Base-by-base conservation (phyloP, 2,888 invertebrate species). In the Cheilosia vulpina region DNA sequence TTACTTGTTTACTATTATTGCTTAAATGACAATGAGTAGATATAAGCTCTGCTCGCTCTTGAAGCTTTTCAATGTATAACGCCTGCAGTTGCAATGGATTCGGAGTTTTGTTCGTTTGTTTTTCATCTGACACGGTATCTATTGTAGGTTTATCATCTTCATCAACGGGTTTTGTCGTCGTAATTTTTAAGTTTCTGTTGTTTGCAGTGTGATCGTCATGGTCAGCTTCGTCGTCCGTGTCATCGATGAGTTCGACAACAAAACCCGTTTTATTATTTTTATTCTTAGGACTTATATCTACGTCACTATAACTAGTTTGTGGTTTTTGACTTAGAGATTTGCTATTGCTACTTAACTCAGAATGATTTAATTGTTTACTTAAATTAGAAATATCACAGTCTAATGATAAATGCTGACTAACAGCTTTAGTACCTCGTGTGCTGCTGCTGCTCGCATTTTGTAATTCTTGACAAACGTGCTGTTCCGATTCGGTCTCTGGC, bases 341-440 rank as follows among this genome's bases (percentile, higher is more conserved):
- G 1, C 34, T 45, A 75, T 45, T 55, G 47, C 31, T 53, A 63
- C 60, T 75, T 75, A 84, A 57, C 58, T 47, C 75, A 72, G 55
- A 78, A 55, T 43, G 1, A 57, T 63, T 66, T 21, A 63, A 62
- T 53, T 21, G 13, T 31, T 83, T 63, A 53, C 75, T 79, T 79
- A 84, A 34, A 2, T 41, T 75, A 84, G 31, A 47, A 53, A 50
- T 84, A 85, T 85, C 84, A 85, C 84, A 85, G 84, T 66, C 43
- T 15, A 11, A 81, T 85, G 84, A 76, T 71, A 76, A 69, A 80
- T 84, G 75, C 71, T 84, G 69, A 80, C 53, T 19, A 5, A 52
- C 84, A 80, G 78, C 78, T 19, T 73, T 78, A 73, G 80, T 81
- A 85, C 81, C 76, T 76, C 47, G 53, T 65, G 41, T 80, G 58